Evolutionary conservation across 2,797 vertebrate genomes (phyloP).

Genomic region (Diplodus puntazzo): DNA sequence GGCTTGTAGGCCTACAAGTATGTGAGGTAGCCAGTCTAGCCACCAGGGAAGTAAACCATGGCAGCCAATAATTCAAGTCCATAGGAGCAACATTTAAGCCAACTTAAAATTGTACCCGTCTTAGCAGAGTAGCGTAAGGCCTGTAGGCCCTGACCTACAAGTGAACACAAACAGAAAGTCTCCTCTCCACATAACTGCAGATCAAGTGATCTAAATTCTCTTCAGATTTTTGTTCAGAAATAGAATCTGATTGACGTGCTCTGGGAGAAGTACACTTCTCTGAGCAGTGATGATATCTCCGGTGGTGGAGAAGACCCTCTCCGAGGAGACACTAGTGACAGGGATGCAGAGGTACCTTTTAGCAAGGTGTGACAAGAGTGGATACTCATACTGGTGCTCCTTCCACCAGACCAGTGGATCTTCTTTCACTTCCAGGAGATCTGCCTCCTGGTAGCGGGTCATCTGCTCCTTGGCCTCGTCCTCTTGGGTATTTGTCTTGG

Average conservation of each 20-base stretch:
- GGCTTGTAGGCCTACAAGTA: no score
- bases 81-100: neutral
- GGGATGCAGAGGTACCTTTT: neutral
- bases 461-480: no score
- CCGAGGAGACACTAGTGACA: neutral
- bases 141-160: neutral
- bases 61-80: no score
- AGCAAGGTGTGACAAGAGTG: no score
- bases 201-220: slow-evolving; percentile 4
- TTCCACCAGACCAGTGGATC: no score
- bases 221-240: slow-evolving; percentile 11
- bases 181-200: neutral
- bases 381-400: no score
- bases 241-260: neutral
- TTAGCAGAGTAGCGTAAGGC: neutral
- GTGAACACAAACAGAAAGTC: neutral
- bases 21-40: neutral
- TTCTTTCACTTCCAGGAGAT: no score
- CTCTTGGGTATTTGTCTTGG: no score
- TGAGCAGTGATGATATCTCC: no score
- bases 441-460: no score
- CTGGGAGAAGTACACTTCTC: no score
- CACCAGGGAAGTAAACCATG: neutral
- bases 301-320: no score
- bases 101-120: neutral